phyloP scores from a whole-genome alignment of 1,140 invertebrate species.

The Catajapyx aquilonaris region DNA sequence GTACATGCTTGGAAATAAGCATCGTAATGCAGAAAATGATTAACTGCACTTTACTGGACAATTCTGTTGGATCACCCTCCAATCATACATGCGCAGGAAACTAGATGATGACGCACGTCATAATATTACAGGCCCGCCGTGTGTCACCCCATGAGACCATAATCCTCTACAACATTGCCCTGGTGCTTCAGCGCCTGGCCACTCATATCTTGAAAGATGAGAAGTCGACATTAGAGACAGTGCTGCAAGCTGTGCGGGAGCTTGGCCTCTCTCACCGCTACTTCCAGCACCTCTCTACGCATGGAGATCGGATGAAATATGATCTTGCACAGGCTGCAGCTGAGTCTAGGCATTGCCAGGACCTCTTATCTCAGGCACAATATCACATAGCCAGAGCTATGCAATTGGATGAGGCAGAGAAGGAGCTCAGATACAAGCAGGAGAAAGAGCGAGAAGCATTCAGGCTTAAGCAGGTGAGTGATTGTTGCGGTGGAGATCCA shows the following conservation, averaged over 20 bases:
- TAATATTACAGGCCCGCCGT: conserved; percentile 68
- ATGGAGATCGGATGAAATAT: conserved; percentile 63
- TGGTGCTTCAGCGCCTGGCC: conserved; percentile 77
- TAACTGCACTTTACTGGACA: no score
- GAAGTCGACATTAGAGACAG: conserved; percentile 69
- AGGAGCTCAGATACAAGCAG: conserved; percentile 63
- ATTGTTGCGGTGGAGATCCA: no score
- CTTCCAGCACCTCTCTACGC: conserved; percentile 62
- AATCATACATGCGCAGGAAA: no score
- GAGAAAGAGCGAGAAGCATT: conserved; percentile 62
- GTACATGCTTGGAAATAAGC: no score
- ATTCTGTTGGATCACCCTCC: no score
- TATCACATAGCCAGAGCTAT: conserved; percentile 85
- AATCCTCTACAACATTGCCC: conserved; percentile 83
- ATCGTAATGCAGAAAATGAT: no score
- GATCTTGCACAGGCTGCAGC: conserved; percentile 57
- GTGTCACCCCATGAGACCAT: conserved; percentile 86
- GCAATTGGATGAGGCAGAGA: conserved; percentile 82
- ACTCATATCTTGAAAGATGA: conserved; percentile 85
- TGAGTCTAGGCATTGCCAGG: conserved; percentile 81
- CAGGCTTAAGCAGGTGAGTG: conserved; percentile 36
- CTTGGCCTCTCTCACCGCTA: conserved; percentile 76
- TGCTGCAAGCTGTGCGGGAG: conserved; percentile 82
- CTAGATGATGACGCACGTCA: no score
- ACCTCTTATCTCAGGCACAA: conserved; percentile 84